These are phyloP conservation scores for Pan troglodytes DNA, from an alignment of 2,113 vertebrate species.

Conservation along the genomic window DNA sequence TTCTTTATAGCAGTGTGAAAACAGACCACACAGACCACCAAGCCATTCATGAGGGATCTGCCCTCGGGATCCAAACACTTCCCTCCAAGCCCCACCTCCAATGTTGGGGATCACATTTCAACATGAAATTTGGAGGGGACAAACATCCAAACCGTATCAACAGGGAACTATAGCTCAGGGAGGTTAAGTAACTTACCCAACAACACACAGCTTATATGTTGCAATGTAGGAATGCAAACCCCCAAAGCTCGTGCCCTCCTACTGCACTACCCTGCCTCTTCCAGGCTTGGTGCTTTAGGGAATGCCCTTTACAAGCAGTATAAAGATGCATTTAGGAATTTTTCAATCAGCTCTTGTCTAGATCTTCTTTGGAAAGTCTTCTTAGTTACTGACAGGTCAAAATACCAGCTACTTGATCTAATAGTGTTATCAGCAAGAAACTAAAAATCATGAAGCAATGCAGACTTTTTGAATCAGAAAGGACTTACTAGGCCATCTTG, in stretches of 20 bases:
- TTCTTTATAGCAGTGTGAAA: too few species aligned
- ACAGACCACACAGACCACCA: too few species aligned
- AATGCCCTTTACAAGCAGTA: not conserved
- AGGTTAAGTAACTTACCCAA: not conserved
- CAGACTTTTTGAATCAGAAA: not conserved
- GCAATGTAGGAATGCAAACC: not conserved
- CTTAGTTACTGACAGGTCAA: not conserved
- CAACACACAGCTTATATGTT: not conserved
- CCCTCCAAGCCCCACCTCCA: too few species aligned
- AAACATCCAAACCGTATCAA: not conserved
- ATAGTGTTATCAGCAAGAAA: not conserved
- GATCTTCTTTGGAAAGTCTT: not conserved
- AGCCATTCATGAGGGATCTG: too few species aligned
- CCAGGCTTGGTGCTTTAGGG: not conserved
- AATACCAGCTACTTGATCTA: not conserved
- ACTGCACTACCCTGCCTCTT: not conserved
- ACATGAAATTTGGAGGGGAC: too few species aligned
- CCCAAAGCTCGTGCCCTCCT: not conserved
- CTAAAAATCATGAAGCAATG: not conserved
- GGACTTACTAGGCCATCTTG: not conserved
- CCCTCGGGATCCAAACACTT: too few species aligned
- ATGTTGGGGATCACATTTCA: too few species aligned
- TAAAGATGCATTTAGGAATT: not conserved
- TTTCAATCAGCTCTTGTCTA: not conserved
- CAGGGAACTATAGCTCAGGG: not conserved